A percentile compares a stretch with the other conserved stretches of the same genome.
These are phyloP conservation scores for Herminia tarsipennalis DNA, from an alignment of 2,888 invertebrate species.

Conservation along the genomic window DNA sequence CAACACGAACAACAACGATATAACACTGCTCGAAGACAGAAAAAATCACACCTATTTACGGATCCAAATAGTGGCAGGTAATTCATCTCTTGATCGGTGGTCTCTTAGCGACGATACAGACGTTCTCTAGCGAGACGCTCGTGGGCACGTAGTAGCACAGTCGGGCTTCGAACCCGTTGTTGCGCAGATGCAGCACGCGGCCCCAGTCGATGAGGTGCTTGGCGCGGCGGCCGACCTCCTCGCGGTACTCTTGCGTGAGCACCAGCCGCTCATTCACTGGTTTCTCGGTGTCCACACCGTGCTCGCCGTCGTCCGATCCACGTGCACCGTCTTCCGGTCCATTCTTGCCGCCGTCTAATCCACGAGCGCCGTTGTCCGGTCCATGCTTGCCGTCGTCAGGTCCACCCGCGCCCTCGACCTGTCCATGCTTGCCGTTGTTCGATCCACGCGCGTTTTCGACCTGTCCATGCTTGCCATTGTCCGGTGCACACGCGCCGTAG, in stretches of 20 bases:
- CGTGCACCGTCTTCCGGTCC: background rate
- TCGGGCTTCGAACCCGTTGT: slow-evolving; percentile 84
- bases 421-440: background rate
- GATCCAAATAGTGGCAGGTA: too few species aligned
- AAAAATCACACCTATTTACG: too few species aligned
- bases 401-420: background rate
- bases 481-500: background rate
- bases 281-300: too few species aligned
- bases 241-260: slow-evolving; percentile 31
- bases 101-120: slow-evolving; percentile 88
- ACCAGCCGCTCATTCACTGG: background rate
- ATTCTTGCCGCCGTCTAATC: background rate
- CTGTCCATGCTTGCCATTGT: background rate
- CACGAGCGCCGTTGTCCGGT: background rate
- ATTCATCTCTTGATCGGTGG: too few species aligned
- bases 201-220: slow-evolving; percentile 93
- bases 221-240: slow-evolving; percentile 88
- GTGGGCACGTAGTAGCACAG: slow-evolving; percentile 88
- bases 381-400: background rate
- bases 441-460: background rate
- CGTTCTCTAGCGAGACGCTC: slow-evolving; percentile 91
- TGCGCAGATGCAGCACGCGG: slow-evolving; percentile 86
- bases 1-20: too few species aligned
- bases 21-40: too few species aligned
- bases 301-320: background rate